These are phyloP conservation scores for Cryptus armator DNA, from an alignment of 2,888 invertebrate genomes.

Conservation along the genomic window DNA sequence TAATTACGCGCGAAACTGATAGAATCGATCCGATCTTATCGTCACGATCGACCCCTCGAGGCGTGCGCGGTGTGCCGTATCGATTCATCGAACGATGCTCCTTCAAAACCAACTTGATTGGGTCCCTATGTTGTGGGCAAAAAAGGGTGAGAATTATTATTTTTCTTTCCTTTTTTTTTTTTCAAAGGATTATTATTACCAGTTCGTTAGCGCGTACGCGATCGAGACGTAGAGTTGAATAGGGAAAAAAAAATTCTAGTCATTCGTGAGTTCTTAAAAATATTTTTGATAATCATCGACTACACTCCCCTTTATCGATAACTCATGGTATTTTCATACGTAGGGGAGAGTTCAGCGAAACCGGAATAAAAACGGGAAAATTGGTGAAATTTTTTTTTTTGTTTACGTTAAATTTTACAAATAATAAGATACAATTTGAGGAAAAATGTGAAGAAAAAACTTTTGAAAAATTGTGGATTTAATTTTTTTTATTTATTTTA, in stretches of 20 bases:
- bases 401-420: no score
- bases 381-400: no score
- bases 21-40: constrained; percentile 81
- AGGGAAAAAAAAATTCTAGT: constrained; percentile 26
- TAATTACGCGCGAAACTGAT: constrained; percentile 84
- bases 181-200: constrained; percentile 49
- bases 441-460: no score
- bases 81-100: constrained; percentile 79
- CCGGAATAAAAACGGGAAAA: no score
- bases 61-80: constrained; percentile 81
- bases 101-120: constrained; percentile 74
- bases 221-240: constrained; percentile 9
- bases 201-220: constrained; percentile 54
- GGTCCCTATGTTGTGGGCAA: constrained; percentile 39
- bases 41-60: constrained; percentile 80
- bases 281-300: constrained; percentile 38
- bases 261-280: constrained; percentile 10
- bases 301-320: constrained; percentile 1
- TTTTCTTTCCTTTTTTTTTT: constrained; percentile 17
- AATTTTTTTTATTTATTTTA: background rate
- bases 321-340: background rate
- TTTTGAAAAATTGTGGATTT: background rate
- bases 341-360: background rate
- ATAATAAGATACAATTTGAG: no score
- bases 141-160: constrained; percentile 72